phyloP scores from a whole-genome alignment of 2,113 vertebrate species.

The Microcebus jonahi region DNA sequence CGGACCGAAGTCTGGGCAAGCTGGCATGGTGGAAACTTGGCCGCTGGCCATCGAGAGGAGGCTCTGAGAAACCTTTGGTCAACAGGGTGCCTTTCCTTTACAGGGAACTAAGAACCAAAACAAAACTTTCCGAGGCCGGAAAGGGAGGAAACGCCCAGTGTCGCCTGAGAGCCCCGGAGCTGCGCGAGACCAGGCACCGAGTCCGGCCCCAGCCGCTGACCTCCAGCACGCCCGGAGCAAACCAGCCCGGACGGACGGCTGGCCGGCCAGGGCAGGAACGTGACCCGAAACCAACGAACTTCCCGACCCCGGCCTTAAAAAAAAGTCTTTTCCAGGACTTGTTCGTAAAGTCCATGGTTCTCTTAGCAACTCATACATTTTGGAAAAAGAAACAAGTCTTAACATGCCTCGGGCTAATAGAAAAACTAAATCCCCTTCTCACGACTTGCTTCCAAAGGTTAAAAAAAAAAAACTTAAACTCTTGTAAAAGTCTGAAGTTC shows the following conservation, averaged over 20 bases:
- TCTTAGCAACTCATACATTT: conserved; percentile 40
- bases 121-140: conserved; percentile 57
- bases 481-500: not conserved
- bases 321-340: not conserved
- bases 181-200: not conserved
- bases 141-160: conserved; percentile 68
- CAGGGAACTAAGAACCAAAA: conserved; percentile 27
- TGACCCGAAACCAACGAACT: not conserved
- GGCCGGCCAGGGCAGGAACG: not conserved
- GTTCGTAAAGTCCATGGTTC: not conserved
- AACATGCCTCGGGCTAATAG: not conserved
- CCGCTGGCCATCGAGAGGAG: not conserved
- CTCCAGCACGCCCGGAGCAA: not conserved
- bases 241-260: not conserved
- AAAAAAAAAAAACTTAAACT: not conserved
- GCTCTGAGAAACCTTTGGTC: conserved; percentile 43
- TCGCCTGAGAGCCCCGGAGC: conserved; percentile 1
- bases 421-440: conserved; percentile 35
- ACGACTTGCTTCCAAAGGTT: not conserved
- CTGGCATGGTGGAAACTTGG: conserved; percentile 12
- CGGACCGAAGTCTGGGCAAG: not conserved
- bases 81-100: conserved; percentile 26
- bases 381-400: conserved; percentile 52
- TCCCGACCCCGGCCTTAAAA: not conserved
- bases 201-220: not conserved